Base-by-base conservation (phyloP, 2,113 vertebrate genomes). In the Clarias batrachus region DNA sequence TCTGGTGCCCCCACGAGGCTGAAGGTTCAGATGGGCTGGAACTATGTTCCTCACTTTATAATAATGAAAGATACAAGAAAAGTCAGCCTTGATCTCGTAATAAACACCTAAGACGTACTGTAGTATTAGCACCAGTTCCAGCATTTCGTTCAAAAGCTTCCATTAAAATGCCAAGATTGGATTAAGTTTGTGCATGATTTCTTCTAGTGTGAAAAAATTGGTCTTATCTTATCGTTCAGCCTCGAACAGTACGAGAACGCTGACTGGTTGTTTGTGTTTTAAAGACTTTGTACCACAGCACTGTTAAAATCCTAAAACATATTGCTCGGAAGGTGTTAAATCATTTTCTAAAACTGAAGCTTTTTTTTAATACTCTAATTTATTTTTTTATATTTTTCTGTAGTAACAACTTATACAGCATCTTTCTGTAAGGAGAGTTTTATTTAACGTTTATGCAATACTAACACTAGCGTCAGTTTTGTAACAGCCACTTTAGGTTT, bases 1-100 rank as follows among this genome's bases (percentile, higher is more conserved):
- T 27, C n/a, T 87, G 74, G 71, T 87, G 79, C 57, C 65, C 57
- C 17, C 80, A 62, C 4, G 54, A 70, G 83, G 86, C 54, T 41
- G 11, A 87, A 33, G 30, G 60, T 54, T 83, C 13, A 66, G 79
- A 86, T n/a, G 23, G 37, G 12, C 2, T 30, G 19, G 65, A 59
- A 23, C 17, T 0, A 27, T 37, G 9, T 37, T 80, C 17, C 27
- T 60, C 27, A 60, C 78, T 37, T 33, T 37, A 23, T 23, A 60
- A 33, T 12, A 27, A 56, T 13, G 48, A 77, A 54, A 5, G 11
- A 25, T 52, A n/a, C 41, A 37, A 4, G 1, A 41, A 9, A 3
- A 71, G 1, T 54, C 21, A 76, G 73, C 41, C 23, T 76, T 54
- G 23, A 41, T 48, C 33, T 48, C 25, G 7, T n/a, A n/a, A 54